Evolutionary conservation across 2,797 vertebrate genomes (phyloP).

Genomic region (Dendrocincla fuliginosa): DNA sequence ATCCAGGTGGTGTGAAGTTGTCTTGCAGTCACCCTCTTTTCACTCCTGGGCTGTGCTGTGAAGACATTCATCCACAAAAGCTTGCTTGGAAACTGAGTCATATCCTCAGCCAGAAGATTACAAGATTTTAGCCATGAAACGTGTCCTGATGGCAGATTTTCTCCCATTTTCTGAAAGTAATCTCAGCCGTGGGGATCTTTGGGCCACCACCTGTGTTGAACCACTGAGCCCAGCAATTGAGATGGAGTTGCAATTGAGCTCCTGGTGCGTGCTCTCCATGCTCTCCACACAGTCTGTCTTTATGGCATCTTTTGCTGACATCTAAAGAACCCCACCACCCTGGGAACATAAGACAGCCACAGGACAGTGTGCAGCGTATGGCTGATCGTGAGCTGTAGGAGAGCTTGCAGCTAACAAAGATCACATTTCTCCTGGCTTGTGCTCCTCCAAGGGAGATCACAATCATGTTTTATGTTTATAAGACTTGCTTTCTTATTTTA

Average conservation of each 20-base stretch:
- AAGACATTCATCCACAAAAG: not conserved
- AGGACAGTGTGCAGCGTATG: accelerated
- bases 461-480: slow-evolving; percentile 15
- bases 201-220: not conserved
- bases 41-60: not conserved
- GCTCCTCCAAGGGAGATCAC: slow-evolving; percentile 15
- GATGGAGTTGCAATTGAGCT: not conserved
- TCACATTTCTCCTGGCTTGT: slow-evolving; percentile 30
- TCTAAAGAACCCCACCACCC: not conserved
- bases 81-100: not conserved
- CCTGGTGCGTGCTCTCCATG: not conserved
- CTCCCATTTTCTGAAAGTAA: not conserved
- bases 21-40: not conserved
- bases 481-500: not conserved
- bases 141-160: not conserved
- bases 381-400: not conserved
- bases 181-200: not conserved
- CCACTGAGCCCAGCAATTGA: not conserved
- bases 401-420: slow-evolving; percentile 1
- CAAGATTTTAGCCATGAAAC: not conserved
- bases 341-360: not conserved
- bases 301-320: not conserved
- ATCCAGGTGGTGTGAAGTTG: not conserved
- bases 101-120: not conserved
- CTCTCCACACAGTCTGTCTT: not conserved